Conservation (phyloP, 1,140 invertebrate genomes). For the Drosophila cardini region DNA sequence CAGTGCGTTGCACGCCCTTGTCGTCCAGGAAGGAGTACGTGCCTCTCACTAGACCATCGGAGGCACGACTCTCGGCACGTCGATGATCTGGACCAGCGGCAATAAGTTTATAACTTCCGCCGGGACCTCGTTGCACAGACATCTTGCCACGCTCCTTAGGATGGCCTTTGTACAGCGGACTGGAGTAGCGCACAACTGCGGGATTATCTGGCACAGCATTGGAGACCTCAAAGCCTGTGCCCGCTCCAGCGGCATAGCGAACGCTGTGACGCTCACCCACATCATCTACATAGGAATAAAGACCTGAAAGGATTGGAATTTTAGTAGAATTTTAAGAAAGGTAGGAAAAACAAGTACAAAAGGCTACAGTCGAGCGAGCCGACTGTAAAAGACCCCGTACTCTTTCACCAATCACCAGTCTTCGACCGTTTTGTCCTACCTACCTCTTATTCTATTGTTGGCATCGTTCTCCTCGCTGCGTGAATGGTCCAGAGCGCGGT, state of each 20-base stretch:
- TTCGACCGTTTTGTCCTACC: no score
- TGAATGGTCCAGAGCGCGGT: slow-evolving; percentile 88
- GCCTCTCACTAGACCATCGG: slow-evolving; percentile 88
- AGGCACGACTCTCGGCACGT: slow-evolving; percentile 89
- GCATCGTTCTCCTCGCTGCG: slow-evolving; percentile 88
- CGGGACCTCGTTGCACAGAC: slow-evolving; percentile 76
- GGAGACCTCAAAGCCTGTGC: slow-evolving; percentile 90
- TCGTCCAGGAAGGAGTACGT: slow-evolving; percentile 91
- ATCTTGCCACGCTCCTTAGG: slow-evolving; percentile 76
- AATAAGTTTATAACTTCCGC: slow-evolving; percentile 86
- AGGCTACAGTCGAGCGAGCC: no score
- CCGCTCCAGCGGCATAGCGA: slow-evolving; percentile 89
- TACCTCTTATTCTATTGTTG: slow-evolving; percentile 87
- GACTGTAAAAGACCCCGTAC: no score
- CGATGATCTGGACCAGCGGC: slow-evolving; percentile 90
- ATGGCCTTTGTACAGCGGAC: slow-evolving; percentile 76
- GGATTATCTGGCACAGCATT: slow-evolving; percentile 88
- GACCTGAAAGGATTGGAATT: slow-evolving; percentile 77
- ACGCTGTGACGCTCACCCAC: slow-evolving; percentile 90
- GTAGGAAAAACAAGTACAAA: no score
- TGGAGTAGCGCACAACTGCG: slow-evolving; percentile 68
- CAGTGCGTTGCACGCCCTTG: slow-evolving; percentile 89
- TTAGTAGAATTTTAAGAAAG: not conserved
- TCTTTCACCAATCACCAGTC: no score
- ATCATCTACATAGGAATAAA: slow-evolving; percentile 89